Evolutionary conservation across 2,113 vertebrate genomes (phyloP).

Genomic region (Trichomycterus rosablanca): DNA sequence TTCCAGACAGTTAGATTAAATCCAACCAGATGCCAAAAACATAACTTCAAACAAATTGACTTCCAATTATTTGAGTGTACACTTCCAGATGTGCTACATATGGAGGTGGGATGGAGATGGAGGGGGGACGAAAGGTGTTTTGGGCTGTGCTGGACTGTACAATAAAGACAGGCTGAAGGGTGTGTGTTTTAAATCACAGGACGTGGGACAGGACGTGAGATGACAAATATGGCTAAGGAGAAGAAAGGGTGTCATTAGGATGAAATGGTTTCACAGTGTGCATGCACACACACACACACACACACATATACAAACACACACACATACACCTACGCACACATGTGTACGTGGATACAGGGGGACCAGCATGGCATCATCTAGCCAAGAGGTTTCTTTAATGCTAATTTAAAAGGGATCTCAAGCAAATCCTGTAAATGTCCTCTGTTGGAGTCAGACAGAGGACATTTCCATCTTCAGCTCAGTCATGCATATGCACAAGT

Average conservation of each 20-base stretch:
- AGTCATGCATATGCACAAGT: constrained; percentile 18
- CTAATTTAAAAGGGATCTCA: constrained; percentile 30
- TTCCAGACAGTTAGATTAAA: constrained; percentile 72
- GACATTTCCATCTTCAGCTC: constrained; percentile 22
- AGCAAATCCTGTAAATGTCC: constrained; percentile 40
- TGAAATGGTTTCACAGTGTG: constrained; percentile 56
- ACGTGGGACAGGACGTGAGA: constrained; percentile 65
- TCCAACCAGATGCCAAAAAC: constrained; percentile 72
- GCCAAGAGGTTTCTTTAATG: constrained; percentile 41
- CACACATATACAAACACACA: constrained; percentile 10
- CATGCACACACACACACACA: constrained; percentile 65
- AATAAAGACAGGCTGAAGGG: constrained; percentile 59
- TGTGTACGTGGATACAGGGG: not conserved
- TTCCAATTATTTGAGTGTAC: constrained; percentile 71
- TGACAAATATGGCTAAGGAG: constrained; percentile 49
- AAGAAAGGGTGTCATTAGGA: constrained; percentile 61
- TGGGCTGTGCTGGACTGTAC: constrained; percentile 54
- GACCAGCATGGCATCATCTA: constrained; percentile 23
- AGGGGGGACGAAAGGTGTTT: constrained; percentile 60
- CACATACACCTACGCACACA: not conserved
- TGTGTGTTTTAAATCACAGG: constrained; percentile 69
- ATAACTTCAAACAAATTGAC: constrained; percentile 82
- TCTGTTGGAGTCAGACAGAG: constrained; percentile 25
- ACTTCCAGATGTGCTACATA: constrained; percentile 77
- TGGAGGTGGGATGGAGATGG: constrained; percentile 54